These are phyloP conservation scores for Omphaloscelis lunosa DNA, from an alignment of 2,888 invertebrate genomes.

Conservation along the genomic window DNA sequence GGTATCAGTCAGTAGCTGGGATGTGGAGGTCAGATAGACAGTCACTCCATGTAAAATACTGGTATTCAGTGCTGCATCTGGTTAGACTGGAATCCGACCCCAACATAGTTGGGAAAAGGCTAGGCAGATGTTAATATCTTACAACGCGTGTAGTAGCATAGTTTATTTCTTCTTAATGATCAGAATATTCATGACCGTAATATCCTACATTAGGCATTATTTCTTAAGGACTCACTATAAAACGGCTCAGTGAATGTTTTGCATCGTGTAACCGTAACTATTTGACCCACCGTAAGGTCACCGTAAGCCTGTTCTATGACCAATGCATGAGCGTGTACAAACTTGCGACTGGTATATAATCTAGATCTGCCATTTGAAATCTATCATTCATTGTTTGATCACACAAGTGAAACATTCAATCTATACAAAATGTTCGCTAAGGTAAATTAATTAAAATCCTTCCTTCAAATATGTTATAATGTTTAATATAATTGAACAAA, in stretches of 20 bases:
- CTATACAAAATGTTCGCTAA: constrained; percentile 66
- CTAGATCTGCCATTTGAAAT: constrained; percentile 43
- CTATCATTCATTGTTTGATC: constrained; percentile 61
- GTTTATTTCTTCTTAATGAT: no score
- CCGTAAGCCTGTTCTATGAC: constrained; percentile 44
- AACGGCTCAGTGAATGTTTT: constrained; percentile 47
- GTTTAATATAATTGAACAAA: background rate
- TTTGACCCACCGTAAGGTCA: constrained; percentile 51
- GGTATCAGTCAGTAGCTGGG: no score
- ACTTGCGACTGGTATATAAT: constrained; percentile 51
- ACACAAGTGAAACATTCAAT: constrained; percentile 40
- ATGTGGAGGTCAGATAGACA: no score
- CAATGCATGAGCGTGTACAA: constrained; percentile 18
- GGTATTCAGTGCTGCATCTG: no score
- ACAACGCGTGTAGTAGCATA: background rate
- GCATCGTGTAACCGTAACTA: constrained; percentile 20
- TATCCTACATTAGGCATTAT: background rate
- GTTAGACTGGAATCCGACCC: no score
- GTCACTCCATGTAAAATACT: no score
- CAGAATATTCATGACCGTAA: background rate
- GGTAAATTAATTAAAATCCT: constrained; percentile 45
- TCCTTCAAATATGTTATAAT: background rate
- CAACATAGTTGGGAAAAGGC: no score
- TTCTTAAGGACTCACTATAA: constrained; percentile 10
- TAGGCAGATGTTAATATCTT: no score